Evolutionary conservation across 2,888 invertebrate genomes (phyloP).

Genomic region (Oligia fasciuncula): DNA sequence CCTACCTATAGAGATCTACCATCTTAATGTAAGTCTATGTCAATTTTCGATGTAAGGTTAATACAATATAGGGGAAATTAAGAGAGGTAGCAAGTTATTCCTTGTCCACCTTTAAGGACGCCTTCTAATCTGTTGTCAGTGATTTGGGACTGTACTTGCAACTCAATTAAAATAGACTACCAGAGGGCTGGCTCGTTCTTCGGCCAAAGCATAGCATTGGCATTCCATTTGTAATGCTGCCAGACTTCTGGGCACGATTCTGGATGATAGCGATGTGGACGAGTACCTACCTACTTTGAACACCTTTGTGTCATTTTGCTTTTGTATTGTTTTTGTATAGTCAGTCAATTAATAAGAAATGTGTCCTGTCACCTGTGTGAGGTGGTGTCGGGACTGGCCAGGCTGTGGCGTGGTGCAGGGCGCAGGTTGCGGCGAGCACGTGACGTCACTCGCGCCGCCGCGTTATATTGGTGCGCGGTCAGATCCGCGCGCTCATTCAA

Average conservation of each 20-base stretch:
- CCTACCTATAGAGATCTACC: background rate
- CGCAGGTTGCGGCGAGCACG: slow-evolving; percentile 58
- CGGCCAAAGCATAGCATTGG: background rate
- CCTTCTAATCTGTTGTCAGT: background rate
- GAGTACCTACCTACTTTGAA: background rate
- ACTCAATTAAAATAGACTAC: no score
- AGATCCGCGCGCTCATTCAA: slow-evolving; percentile 80
- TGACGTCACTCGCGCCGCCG: slow-evolving; percentile 75
- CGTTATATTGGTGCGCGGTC: slow-evolving; percentile 77
- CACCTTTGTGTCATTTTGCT: background rate
- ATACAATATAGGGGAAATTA: background rate
- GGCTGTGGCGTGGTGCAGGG: slow-evolving; percentile 47
- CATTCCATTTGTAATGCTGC: background rate
- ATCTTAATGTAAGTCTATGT: background rate
- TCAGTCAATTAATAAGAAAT: background rate
- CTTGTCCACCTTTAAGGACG: background rate
- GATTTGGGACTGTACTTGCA: background rate
- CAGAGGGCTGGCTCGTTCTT: no score
- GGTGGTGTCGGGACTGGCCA: slow-evolving; percentile 2
- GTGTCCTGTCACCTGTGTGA: background rate
- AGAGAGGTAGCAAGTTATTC: background rate
- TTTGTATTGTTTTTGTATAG: background rate
- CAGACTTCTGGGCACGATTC: background rate
- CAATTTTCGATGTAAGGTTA: background rate
- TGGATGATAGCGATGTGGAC: background rate